Base-by-base conservation (phyloP, 1,140 invertebrate species). In the Trissolcus basalis region DNA sequence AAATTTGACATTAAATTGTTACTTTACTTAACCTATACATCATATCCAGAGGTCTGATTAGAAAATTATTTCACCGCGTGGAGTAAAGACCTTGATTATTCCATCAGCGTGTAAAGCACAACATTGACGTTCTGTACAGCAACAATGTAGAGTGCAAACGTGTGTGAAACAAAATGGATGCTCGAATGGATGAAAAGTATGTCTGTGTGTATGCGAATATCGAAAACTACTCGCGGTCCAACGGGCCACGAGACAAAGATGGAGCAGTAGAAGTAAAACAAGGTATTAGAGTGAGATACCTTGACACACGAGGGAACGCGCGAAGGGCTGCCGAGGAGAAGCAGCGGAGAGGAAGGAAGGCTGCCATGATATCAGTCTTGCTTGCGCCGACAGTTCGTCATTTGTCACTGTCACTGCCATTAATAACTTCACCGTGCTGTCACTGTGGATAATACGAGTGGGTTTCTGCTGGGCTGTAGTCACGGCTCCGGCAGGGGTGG, bases 341-440 rank as follows among this genome's bases (percentile, higher is more conserved):
- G 68, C 67, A 69, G 81, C 81, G 78, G 82, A 81, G 83, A 84
- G 80, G 82, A 83, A 83, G 80, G 82, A 85, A 86, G 86, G 82
- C 86, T 85, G 85, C 87, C 86, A 87, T 86, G 85, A 85, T 88
- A 88, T 88, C 86, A 88, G 87, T 88, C 87, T 88, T 88, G 87
- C 87, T 88, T 88, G 87, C 86, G 86, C 86, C 86, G 87, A 88
- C 87, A 88, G 87, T 88, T 87, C 87, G 86, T 88, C 86, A 88
- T 88, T 88, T 88, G 86, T 87, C 86, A 88, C 83, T 88, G 87
- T 88, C 87, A 82, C 81, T 80, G 86, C 86, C 87, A 88, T 88
- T 88, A 88, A 88, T 88, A 88, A 88, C 86, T 88, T 84, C 84
- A 80, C 84, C 82, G 85, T 87, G 80, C 87, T 88, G 87, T 88